Conservation (phyloP, 2,888 invertebrate species). For the Acanthococcus lagerstroemiae region DNA sequence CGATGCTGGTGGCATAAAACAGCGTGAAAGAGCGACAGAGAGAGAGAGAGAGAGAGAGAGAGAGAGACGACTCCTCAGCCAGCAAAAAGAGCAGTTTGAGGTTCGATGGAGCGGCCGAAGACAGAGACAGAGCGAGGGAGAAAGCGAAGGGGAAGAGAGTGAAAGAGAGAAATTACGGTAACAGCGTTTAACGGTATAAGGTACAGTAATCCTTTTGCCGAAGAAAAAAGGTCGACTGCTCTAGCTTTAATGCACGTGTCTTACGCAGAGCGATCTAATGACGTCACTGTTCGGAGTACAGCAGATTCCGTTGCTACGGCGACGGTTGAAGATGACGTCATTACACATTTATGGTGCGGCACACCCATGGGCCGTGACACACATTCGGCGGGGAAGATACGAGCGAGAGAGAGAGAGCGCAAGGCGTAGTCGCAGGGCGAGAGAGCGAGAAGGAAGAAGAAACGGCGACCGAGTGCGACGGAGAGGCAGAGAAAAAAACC, state of each 20-base stretch:
- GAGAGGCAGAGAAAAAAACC: too few relatives aligned
- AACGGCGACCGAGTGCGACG: too few relatives aligned
- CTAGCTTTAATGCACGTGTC: constrained; percentile 29
- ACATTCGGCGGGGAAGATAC: constrained; percentile 10
- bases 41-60: too few relatives aligned
- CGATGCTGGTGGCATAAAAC: too few relatives aligned
- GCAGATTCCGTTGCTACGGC: constrained; percentile 28
- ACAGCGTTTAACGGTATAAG: constrained; percentile 21
- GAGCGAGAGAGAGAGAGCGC: not conserved
- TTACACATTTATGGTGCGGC: constrained; percentile 28
- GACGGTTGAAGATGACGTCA: constrained; percentile 27
- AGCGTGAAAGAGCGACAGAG: too few relatives aligned
- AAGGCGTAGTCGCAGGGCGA: not conserved
- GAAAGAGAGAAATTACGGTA: constrained; percentile 8
- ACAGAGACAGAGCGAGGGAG: too few relatives aligned
- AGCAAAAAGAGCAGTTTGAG: too few relatives aligned
- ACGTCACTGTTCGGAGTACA: constrained; percentile 21
- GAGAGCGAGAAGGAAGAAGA: too few relatives aligned
- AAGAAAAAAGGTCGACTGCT: constrained; percentile 27
- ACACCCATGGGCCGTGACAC: constrained; percentile 30
- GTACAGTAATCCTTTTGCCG: constrained; percentile 12
- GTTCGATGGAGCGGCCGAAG: too few relatives aligned
- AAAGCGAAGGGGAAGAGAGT: constrained; percentile 1
- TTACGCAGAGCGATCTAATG: constrained; percentile 28
- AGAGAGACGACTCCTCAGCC: too few relatives aligned